These are phyloP conservation scores for Uria lomvia DNA, from an alignment of 2,113 vertebrate species.

Conservation along the genomic window DNA sequence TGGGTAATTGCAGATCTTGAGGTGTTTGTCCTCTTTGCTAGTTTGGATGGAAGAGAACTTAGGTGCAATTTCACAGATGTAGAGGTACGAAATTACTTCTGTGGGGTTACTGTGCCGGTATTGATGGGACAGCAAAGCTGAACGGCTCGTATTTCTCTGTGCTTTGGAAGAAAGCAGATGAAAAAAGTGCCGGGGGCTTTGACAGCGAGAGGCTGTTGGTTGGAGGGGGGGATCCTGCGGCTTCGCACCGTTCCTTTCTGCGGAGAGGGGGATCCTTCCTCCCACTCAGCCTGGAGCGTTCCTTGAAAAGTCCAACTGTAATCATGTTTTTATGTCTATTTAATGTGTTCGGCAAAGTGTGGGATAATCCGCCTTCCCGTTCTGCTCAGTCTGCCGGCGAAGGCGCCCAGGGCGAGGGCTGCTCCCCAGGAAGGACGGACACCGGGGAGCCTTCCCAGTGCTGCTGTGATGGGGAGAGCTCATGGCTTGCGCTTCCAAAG, in stretches of 20 bases:
- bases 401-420: background rate
- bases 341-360: background rate
- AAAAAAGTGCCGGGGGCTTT: rapidly evolving
- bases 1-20: background rate
- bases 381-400: rapidly evolving
- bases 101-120: background rate
- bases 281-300: background rate
- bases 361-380: background rate
- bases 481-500: background rate
- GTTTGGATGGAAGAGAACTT: background rate
- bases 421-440: background rate
- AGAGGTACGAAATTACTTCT: background rate
- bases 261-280: background rate
- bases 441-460: background rate
- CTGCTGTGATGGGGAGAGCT: background rate
- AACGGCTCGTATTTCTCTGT: background rate
- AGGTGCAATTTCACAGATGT: background rate
- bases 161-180: background rate
- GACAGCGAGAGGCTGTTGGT: background rate
- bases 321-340: background rate
- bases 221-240: background rate
- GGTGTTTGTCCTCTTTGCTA: background rate
- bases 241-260: background rate
- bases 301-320: background rate
- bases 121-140: background rate